These are phyloP conservation scores for Axea sp. DNA, from an alignment of 2,888 invertebrate genomes.

Conservation along the genomic window DNA sequence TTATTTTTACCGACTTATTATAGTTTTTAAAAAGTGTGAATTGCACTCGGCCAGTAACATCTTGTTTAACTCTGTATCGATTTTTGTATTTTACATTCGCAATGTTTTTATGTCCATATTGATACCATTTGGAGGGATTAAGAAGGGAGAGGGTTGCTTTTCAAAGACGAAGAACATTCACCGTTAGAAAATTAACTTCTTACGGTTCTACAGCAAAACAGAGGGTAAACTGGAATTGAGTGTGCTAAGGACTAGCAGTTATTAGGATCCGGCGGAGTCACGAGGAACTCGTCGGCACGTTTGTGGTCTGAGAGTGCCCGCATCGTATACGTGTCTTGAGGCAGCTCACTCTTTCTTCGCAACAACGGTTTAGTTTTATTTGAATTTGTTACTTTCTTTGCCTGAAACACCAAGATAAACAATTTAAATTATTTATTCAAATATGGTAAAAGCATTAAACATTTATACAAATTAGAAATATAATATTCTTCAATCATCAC, in stretches of 20 bases:
- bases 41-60: constrained; percentile 3
- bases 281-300: constrained; percentile 93
- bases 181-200: constrained; percentile 70
- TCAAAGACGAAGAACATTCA: not conserved
- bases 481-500: no score
- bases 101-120: constrained; percentile 15
- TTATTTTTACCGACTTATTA: constrained; percentile 18
- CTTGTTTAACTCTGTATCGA: not conserved
- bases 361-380: constrained; percentile 91
- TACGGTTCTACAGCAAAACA: constrained; percentile 75
- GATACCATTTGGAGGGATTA: constrained; percentile 14
- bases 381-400: constrained; percentile 71
- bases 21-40: constrained; percentile 3
- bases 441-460: no score
- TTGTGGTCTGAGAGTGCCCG: constrained; percentile 95
- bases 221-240: constrained; percentile 74
- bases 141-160: constrained; percentile 5
- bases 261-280: constrained; percentile 91
- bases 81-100: not conserved
- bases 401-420: constrained; percentile 66
- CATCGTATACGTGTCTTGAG: constrained; percentile 94
- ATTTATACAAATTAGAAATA: no score
- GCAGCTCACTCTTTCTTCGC: constrained; percentile 96
- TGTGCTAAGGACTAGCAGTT: constrained; percentile 86
- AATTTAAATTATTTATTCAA: no score